Evolutionary conservation across 35 echinoderm and acorn worm species (phyloP), one percentile per base, ranked within the genome.

Genomic region (Ptychodera flava): DNA sequence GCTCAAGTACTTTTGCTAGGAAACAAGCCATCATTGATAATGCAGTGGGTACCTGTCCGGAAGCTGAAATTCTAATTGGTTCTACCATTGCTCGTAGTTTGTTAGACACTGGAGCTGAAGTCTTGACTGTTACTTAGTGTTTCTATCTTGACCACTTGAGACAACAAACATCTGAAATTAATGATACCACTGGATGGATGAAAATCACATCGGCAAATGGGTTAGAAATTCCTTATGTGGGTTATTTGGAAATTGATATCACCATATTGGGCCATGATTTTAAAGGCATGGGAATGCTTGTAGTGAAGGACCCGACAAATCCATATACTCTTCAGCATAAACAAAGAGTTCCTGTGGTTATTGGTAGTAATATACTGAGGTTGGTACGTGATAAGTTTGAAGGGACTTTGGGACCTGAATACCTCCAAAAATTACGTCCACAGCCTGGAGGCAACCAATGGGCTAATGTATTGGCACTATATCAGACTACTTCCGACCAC

Each of bases 401-500:
- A 64, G 22, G 6, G 22, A 12, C 45, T 6, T 64, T 64, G 22
- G 45, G 45, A 6, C 22, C 45, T 64, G 45, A 64, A 6, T 64
- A 12, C 45, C 6, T 64, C 6, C 45, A 6, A 6, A 64, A 64
- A 12, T 12, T 64, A 64, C 6, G 6, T 22, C 6, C 6, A 12
- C 6, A 64, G 22, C 45, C 45, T 12, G 82, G 37, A 28, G 82
- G 37, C 10, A 83, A 31, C 16, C 32, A 83, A 6, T 30, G 34
- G 53, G 37, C 32, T 29, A 83, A 88, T 83, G 81, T 81, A 0
- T 88, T 88, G 81, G 91, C 91, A 0, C 37, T 93, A 0, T 90
- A 88, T 52, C 81, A 90, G 15, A 81, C 80, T 1, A 79, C 77
- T 28, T 0, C 31, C 12, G 82, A 85, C 14, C 0, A 37, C 16